These are phyloP conservation scores for Coilia nasus DNA, from an alignment of 2,797 vertebrate genomes.

Conservation along the genomic window DNA sequence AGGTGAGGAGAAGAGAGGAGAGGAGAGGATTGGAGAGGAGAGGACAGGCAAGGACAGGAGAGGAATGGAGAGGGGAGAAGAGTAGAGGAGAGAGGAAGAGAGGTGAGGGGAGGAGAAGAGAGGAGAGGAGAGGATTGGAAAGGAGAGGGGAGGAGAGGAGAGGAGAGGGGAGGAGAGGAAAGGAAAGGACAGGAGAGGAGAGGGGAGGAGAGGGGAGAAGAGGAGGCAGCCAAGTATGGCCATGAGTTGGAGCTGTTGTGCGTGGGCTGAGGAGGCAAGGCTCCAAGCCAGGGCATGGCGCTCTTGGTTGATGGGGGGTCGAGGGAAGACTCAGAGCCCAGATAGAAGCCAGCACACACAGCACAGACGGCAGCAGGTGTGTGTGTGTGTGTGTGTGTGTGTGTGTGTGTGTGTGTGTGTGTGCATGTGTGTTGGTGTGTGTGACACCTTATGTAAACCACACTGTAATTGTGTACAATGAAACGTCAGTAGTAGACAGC, in stretches of 20 bases:
- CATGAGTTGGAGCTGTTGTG: conserved; percentile 16
- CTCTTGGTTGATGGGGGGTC: conserved; percentile 48
- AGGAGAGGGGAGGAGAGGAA: too few relatives aligned
- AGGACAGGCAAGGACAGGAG: not conserved
- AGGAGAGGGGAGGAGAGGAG: too few relatives aligned
- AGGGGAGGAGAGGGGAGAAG: too few relatives aligned
- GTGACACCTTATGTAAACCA: conserved; percentile 25
- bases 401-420: too few relatives aligned
- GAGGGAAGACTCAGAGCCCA: conserved; percentile 42
- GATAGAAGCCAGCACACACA: conserved; percentile 55
- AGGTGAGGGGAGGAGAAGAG: too few relatives aligned
- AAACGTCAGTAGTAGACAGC: not conserved
- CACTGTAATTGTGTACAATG: conserved; percentile 29
- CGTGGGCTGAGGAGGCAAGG: conserved; percentile 30
- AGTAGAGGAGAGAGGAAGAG: not conserved
- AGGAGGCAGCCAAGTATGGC: conserved; percentile 23
- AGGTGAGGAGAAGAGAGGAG: conserved; percentile 5
- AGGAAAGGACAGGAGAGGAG: too few relatives aligned
- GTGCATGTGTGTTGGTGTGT: not conserved
- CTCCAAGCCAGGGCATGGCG: conserved; percentile 27
- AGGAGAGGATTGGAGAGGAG: not conserved
- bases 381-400: too few relatives aligned
- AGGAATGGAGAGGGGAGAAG: not conserved
- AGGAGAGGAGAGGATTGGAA: too few relatives aligned
- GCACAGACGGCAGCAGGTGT: conserved; percentile 36